Evolutionary conservation across 2,113 vertebrate species (phyloP).

Genomic region (Oncorhynchus mykiss): DNA sequence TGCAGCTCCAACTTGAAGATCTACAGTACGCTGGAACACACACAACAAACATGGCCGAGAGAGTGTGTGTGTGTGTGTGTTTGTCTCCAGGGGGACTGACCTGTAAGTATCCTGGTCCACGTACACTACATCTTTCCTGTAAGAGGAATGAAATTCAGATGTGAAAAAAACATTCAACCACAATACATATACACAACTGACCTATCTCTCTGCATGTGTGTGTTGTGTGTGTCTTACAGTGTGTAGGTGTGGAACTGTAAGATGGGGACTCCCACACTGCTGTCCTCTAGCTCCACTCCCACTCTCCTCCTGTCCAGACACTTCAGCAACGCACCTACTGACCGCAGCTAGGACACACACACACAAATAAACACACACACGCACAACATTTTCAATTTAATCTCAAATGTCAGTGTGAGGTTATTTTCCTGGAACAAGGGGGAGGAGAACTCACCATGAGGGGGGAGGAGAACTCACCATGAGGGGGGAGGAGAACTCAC

Average conservation of each 20-base stretch:
- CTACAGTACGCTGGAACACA: constrained; percentile 83
- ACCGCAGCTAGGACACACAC: constrained; percentile 72
- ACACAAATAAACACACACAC: neutral
- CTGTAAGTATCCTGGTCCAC: constrained; percentile 85
- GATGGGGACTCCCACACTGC: constrained; percentile 82
- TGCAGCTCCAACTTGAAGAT: constrained; percentile 97
- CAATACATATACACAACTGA: no score
- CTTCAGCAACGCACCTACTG: constrained; percentile 89
- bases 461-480: constrained; percentile 70
- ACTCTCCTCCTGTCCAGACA: constrained; percentile 90
- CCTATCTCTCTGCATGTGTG: neutral
- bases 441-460: neutral
- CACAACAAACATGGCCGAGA: constrained; percentile 1
- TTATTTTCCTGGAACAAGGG: no score
- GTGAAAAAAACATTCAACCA: constrained; percentile 4
- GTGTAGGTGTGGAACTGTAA: constrained; percentile 88
- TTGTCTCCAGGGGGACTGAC: constrained; percentile 51
- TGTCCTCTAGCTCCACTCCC: constrained; percentile 90
- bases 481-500: constrained; percentile 22
- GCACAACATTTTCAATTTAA: neutral
- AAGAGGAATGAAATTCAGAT: constrained; percentile 31
- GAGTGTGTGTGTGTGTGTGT: neutral
- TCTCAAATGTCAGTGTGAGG: no score
- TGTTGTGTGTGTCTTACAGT: constrained; percentile 68
- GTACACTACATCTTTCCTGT: constrained; percentile 79